phyloP scores from a whole-genome alignment of 2,113 vertebrate species.

The Etheostoma cragini region DNA sequence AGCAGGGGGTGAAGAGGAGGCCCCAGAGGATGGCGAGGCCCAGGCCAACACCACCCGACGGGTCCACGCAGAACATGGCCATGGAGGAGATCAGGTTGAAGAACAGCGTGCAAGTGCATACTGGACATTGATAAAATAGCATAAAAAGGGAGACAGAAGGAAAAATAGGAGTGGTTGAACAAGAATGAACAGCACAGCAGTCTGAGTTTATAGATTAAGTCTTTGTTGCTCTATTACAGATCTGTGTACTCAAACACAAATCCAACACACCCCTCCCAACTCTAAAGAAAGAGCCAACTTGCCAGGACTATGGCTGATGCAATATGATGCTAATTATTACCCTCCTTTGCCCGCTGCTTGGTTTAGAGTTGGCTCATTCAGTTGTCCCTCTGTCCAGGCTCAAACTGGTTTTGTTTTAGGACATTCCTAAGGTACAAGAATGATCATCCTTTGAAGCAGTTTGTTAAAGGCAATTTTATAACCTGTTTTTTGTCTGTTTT shows the following conservation, averaged over 20 bases:
- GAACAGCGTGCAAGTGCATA: constrained; percentile 85
- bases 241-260: neutral
- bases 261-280: neutral
- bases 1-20: constrained; percentile 94
- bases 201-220: neutral
- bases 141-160: neutral
- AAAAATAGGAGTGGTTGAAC: neutral
- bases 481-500: too few relatives aligned
- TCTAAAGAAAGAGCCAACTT: neutral
- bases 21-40: constrained; percentile 96
- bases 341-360: neutral
- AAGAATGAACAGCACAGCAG: neutral
- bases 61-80: constrained; percentile 89
- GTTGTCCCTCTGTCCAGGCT: neutral
- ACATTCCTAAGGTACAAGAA: neutral
- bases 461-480: too few relatives aligned
- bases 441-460: neutral
- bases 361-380: neutral
- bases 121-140: constrained; percentile 71
- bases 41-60: constrained; percentile 83
- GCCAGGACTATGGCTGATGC: constrained; percentile 36
- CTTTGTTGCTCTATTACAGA: constrained; percentile 1
- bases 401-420: neutral
- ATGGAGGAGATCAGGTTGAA: constrained; percentile 92
- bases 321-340: constrained; percentile 4